These are phyloP conservation scores for Leucophenga varia DNA, from an alignment of 1,140 invertebrate genomes.

Conservation along the genomic window DNA sequence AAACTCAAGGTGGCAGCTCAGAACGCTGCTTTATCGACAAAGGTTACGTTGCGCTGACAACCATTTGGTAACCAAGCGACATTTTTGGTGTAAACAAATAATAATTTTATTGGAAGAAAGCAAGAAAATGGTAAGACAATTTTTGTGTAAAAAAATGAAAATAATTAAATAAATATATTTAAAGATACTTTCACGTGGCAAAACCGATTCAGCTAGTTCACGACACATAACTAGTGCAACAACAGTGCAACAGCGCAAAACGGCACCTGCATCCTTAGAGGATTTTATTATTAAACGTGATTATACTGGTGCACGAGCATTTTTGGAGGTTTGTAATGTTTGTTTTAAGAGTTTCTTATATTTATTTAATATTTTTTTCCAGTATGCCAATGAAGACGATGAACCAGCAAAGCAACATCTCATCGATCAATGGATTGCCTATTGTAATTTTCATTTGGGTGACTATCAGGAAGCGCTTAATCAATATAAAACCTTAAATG, in stretches of 20 bases:
- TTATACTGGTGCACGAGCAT: slow-evolving; percentile 90
- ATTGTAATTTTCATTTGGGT: slow-evolving; percentile 92
- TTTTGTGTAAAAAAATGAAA: no score
- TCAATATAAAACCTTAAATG: slow-evolving; percentile 64
- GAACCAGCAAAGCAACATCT: slow-evolving; percentile 57
- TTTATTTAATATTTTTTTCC: background rate
- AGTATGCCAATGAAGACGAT: slow-evolving; percentile 56
- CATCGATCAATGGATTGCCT: slow-evolving; percentile 86
- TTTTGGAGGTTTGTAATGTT: slow-evolving; percentile 73
- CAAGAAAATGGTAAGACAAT: no score
- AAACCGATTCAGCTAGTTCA: slow-evolving; percentile 63
- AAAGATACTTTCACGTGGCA: slow-evolving; percentile 71
- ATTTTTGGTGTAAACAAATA: no score
- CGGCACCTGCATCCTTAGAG: slow-evolving; percentile 76
- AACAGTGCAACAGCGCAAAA: slow-evolving; percentile 53
- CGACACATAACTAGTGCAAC: slow-evolving; percentile 49
- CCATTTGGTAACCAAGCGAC: no score
- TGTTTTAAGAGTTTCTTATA: no score
- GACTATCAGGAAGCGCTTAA: slow-evolving; percentile 87
- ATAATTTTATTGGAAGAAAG: no score
- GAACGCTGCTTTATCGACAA: no score
- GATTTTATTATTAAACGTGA: slow-evolving; percentile 88
- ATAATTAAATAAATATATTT: slow-evolving; percentile 9
- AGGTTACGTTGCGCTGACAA: no score
- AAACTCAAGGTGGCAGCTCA: no score